A percentile compares a stretch with the other conserved stretches of the same genome.
phyloP scores from a whole-genome alignment of 2,888 invertebrate genomes.

The Eupithecia dodoneata region DNA sequence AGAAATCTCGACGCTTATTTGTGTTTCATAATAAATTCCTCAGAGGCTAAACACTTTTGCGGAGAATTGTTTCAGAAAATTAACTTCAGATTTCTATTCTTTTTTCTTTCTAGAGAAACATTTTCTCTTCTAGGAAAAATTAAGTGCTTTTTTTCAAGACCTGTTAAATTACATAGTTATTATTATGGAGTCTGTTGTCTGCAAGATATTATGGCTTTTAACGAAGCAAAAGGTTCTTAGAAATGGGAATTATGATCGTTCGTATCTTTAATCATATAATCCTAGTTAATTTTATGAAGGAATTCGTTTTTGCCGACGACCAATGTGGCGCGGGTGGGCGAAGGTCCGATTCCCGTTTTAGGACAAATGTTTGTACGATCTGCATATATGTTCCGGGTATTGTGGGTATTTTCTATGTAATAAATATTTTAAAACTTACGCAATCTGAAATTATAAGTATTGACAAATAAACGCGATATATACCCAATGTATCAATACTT shows the following conservation, averaged over 20 bases:
- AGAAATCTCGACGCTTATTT: conserved; percentile 17
- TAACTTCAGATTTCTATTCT: background rate
- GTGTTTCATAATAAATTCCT: background rate
- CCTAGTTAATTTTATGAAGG: background rate
- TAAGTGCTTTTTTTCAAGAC: background rate
- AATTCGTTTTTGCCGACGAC: no score
- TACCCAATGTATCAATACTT: no score
- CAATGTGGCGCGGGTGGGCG: no score
- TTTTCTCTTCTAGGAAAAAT: background rate
- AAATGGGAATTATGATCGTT: no score
- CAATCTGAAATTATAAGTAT: no score
- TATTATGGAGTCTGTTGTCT: background rate
- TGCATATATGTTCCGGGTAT: no score
- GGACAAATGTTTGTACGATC: no score
- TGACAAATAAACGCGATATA: no score
- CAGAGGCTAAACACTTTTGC: background rate
- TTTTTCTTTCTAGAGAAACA: background rate
- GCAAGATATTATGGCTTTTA: background rate
- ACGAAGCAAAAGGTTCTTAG: background rate
- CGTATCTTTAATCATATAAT: no score
- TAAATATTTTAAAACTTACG: no score
- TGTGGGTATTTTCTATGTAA: no score
- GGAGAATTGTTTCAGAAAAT: background rate
- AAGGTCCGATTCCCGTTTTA: no score
- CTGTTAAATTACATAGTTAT: background rate